Conservation (phyloP, 2,888 invertebrate genomes). For the Digitonthophagus gazella region DNA sequence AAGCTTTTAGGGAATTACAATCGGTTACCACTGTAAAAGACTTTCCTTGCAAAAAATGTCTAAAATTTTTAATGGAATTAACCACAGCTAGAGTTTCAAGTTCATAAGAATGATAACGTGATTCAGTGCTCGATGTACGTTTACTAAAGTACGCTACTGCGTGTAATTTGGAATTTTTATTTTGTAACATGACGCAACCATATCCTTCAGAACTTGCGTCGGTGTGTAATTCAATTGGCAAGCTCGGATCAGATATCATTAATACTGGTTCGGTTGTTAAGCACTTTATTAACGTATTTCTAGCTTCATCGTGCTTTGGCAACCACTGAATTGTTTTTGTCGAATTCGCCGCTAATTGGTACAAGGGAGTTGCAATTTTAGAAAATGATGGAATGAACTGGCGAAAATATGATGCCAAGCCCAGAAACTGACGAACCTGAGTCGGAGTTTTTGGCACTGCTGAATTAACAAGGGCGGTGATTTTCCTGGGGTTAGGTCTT, state of each 20-base stretch:
- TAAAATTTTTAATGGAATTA: constrained; percentile 36
- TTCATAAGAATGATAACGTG: constrained; percentile 39
- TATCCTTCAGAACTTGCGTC: constrained; percentile 37
- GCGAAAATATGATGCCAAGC: constrained; percentile 1
- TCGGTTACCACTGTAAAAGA: constrained; percentile 40
- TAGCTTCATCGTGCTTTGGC: constrained; percentile 30
- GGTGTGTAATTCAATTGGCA: constrained; percentile 36
- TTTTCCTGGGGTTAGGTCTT: no score
- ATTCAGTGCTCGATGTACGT: constrained; percentile 34
- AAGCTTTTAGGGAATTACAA: constrained; percentile 36
- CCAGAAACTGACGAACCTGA: no score
- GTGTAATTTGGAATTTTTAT: constrained; percentile 27
- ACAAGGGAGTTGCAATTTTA: not conserved
- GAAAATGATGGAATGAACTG: not conserved
- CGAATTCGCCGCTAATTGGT: not conserved
- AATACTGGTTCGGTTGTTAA: constrained; percentile 34
- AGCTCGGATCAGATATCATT: constrained; percentile 34
- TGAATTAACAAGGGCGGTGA: no score
- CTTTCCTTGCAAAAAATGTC: constrained; percentile 35
- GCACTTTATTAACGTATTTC: constrained; percentile 28
- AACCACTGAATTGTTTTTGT: constrained; percentile 25
- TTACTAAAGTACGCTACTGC: constrained; percentile 38
- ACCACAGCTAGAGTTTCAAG: constrained; percentile 41
- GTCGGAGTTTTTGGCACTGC: no score
- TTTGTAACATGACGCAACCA: constrained; percentile 38